These are phyloP conservation scores for Nephrotoma guestfalica DNA, from an alignment of 2,888 invertebrate genomes.

Conservation along the genomic window DNA sequence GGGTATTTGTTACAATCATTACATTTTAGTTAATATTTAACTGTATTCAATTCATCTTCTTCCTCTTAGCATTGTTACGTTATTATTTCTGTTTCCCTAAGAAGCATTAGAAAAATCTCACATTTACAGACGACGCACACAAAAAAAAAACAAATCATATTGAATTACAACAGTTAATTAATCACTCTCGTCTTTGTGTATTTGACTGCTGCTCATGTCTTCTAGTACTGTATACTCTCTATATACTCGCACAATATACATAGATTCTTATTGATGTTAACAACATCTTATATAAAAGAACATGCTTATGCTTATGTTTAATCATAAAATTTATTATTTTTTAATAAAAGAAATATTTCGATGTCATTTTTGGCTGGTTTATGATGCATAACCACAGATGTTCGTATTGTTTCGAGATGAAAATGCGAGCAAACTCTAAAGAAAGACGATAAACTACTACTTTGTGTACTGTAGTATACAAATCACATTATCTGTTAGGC, in stretches of 20 bases:
- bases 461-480: too few relatives aligned
- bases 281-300: neutral
- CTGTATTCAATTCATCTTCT: neutral
- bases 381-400: neutral
- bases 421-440: neutral
- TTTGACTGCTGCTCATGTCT: neutral
- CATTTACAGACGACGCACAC: neutral
- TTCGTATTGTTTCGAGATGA: neutral
- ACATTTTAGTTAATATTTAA: neutral
- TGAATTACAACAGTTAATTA: neutral
- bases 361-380: neutral
- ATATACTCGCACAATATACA: neutral
- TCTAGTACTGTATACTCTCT: neutral
- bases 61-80: neutral
- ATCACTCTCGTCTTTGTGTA: neutral
- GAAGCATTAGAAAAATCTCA: neutral
- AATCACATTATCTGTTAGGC: too few relatives aligned
- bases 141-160: neutral
- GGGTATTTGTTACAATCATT: neutral
- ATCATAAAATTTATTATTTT: neutral
- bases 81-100: neutral
- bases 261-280: neutral
- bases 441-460: neutral
- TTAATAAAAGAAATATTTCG: neutral
- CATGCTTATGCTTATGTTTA: neutral